These are phyloP conservation scores for Montifringilla adamsi DNA, from an alignment of 2,113 vertebrate species.

Conservation along the genomic window DNA sequence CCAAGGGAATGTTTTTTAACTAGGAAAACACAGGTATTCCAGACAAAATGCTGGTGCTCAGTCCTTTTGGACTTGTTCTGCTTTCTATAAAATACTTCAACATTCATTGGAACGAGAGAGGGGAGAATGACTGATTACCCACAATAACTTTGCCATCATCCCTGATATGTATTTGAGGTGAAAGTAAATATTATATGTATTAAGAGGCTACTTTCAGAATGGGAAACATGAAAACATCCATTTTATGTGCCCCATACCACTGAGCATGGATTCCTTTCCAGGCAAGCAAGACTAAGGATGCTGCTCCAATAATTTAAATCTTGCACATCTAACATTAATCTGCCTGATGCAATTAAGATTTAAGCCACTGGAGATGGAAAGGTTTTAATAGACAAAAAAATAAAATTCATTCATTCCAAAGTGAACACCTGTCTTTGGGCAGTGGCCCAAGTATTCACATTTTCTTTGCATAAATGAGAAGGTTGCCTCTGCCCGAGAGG, in stretches of 20 bases:
- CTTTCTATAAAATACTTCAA: neutral
- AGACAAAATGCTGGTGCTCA: neutral
- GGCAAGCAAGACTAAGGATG: neutral
- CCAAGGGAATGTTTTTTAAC: neutral
- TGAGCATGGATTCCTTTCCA: neutral
- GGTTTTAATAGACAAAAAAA: neutral
- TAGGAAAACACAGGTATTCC: neutral
- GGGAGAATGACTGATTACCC: neutral
- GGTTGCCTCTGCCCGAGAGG: accelerated
- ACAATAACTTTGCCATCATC: neutral
- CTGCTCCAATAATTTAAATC: neutral
- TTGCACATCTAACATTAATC: neutral
- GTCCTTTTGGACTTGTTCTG: neutral
- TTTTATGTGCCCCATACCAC: neutral
- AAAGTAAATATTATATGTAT: neutral
- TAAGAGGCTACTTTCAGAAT: neutral
- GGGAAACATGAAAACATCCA: neutral
- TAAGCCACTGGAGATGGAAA: neutral
- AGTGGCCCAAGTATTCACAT: neutral
- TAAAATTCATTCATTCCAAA: neutral
- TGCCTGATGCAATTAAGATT: neutral
- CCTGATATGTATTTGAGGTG: neutral
- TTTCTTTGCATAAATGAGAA: neutral
- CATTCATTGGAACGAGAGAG: neutral
- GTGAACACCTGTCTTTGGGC: accelerated